Evolutionary conservation across 2,888 invertebrate species (phyloP), one percentile per base, ranked within the genome.

Genomic region (Diplolepis rosae): DNA sequence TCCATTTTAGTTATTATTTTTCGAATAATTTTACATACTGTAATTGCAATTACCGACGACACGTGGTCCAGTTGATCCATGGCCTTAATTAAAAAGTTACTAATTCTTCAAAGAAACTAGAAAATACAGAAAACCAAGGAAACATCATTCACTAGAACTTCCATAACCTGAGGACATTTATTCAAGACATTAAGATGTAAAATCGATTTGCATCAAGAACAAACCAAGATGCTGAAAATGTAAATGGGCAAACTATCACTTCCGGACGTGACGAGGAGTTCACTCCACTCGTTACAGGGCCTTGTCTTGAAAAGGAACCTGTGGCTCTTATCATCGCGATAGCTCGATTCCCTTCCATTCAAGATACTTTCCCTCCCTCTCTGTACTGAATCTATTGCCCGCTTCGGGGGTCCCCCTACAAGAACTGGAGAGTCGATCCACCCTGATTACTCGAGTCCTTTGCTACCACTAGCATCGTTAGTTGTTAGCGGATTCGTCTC

Each of bases 211-310:
- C 39, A 27, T 39, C 39, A 61, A 39, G 61, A 42, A 35, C 7
- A 24, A n/a, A 42, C 39, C 9, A 61, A 61, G 61, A 61, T 61
- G n/a, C n/a, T 61, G 39, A 39, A 61, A 61, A 35, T 39, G 66
- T 66, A 66, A 66, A 66, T 66, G 66, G 42, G 61, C 24, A 51
- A 61, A 65, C 50, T 39, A 68, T 73, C 71, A 75, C 56, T 51
- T 42, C 71, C 74, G 77, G 78, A 86, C 87, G 87, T 87, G 87
- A 87, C 84, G 76, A 83, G 79, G 80, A 82, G 81, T 78, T 80
- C 80, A 79, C 82, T 85, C 78, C 77, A 82, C 78, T 87, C 85
- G 83, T 87, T 87, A 87, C 73, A 70, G 77, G 71, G 79, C 79
- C 85, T 87, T 86, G 85, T 87, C 82, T 82, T 78, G 82, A 68